These are phyloP conservation scores for Aricia agestis DNA, from an alignment of 1,140 invertebrate species.

Conservation along the genomic window DNA sequence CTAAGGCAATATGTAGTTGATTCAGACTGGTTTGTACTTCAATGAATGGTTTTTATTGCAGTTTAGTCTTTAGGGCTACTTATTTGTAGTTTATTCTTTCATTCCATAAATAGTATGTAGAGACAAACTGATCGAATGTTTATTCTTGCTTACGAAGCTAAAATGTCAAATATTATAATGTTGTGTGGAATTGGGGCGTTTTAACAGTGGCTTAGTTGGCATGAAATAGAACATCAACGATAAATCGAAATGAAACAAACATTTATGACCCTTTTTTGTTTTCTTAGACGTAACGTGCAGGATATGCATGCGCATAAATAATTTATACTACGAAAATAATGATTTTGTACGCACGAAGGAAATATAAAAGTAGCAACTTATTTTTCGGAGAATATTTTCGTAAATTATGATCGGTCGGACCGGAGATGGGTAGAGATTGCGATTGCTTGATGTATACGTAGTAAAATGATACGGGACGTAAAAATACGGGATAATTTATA, in stretches of 20 bases:
- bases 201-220: neutral
- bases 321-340: neutral
- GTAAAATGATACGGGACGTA: conserved; percentile 65
- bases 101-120: too few relatives aligned
- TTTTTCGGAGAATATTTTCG: conserved; percentile 21
- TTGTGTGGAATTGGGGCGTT: neutral
- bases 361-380: conserved; percentile 6
- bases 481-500: conserved; percentile 68
- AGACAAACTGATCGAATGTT: too few relatives aligned
- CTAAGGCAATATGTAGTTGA: too few relatives aligned
- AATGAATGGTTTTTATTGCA: neutral
- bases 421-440: conserved; percentile 53
- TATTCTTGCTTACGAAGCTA: neutral
- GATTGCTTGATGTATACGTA: conserved; percentile 60
- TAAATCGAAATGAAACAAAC: conserved; percentile 3
- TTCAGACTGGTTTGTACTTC: too few relatives aligned
- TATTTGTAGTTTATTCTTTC: neutral
- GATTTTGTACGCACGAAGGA: conserved; percentile 2
- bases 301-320: neutral
- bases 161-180: neutral
- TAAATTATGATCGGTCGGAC: conserved; percentile 59
- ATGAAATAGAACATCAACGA: neutral
- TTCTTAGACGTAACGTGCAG: neutral
- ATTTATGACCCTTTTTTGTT: neutral
- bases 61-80: neutral